A percentile compares a stretch with the other conserved stretches of the same genome.
Evolutionary conservation across 2,113 vertebrate genomes (phyloP).

Genomic region (Lycaon pictus): DNA sequence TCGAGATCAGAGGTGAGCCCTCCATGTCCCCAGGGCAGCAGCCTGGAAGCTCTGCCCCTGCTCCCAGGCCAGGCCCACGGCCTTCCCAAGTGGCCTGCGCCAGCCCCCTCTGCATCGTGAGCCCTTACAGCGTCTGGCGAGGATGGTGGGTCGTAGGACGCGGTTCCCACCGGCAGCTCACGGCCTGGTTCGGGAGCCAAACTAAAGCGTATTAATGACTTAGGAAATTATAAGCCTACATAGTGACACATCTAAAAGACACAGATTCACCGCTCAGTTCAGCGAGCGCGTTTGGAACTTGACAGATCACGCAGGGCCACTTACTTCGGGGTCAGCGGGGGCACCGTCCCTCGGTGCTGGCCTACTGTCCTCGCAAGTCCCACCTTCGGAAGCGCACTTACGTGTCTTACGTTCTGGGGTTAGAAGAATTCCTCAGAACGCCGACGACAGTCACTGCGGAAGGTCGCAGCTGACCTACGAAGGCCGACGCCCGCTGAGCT

Average conservation of each 20-base stretch:
- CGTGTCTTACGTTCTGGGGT: not conserved
- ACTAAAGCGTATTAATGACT: not conserved
- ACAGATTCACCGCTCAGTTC: not conserved
- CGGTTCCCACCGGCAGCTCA: not conserved
- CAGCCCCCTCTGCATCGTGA: not conserved
- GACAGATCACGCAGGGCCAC: not conserved
- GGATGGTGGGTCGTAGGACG: not conserved
- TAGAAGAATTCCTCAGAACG: not conserved
- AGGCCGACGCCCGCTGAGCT: not conserved
- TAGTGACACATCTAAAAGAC: not conserved
- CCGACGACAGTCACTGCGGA: not conserved
- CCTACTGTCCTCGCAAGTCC: not conserved
- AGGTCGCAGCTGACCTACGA: not conserved
- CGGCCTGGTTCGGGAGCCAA: not conserved
- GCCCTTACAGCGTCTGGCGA: no score
- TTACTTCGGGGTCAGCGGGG: not conserved
- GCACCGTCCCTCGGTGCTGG: not conserved
- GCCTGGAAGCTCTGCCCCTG: not conserved
- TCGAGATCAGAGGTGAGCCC: slow-evolving; percentile 94
- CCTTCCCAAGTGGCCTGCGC: not conserved
- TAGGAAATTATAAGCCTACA: not conserved
- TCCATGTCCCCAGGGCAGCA: not conserved
- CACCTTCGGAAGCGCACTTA: not conserved
- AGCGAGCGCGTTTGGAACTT: not conserved
- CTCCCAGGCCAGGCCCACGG: not conserved